Base-by-base conservation (phyloP, 2,797 vertebrate species). In the Sphenopsis melanotis region DNA sequence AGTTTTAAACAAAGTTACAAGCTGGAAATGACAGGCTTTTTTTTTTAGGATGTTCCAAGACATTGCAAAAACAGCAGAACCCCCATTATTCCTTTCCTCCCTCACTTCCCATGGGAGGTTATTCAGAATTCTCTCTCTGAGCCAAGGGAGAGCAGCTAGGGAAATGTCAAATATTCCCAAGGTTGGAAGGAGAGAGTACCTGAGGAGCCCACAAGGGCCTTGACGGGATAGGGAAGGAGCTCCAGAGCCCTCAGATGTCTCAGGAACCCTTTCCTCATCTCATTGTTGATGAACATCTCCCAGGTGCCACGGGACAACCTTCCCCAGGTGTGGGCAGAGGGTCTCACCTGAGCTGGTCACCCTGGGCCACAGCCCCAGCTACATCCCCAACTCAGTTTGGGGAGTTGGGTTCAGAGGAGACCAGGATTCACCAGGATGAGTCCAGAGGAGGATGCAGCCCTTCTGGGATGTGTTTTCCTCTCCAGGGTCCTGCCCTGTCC, bases 111-210 rank as follows among this genome's bases (percentile, higher is more conserved):
- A 3, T 24, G 86, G 95, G 93, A 96, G 80, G 87, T 92, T 49
- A 80, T 83, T 89, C 49, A 20, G 81, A 87, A 77, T 95, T 83
- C 37, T 91, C 42, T 72, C 85, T 81, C 66, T 52, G 30, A 93
- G 68, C 23, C 80, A 76, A 44, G 64, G 60, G 57, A 89, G 56
- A 93, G 70, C 26, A 94, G 69, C 57, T 91, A 60, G 78, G 60
- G 72, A 86, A 91, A 83, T 63, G 79, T 75, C 91, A 89, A 36
- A 66, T 52, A 82, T 63, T 44, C 57, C 24, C 18, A 2, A 0
- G 6, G 37, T 2, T 53, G 70, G 74, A 49, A 74, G 61, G 55
- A 61, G 56, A 39, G 19, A 4, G 3, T 6, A 61, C 56, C 36
- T 12, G 60, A 92, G 75, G 57, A 42, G 26, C 39, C 24, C 37